Percentiles rank a stretch among this genome's conserved stretches.
Evolutionary conservation across 2,113 vertebrate species (phyloP).

Genomic region (Anser cygnoides): DNA sequence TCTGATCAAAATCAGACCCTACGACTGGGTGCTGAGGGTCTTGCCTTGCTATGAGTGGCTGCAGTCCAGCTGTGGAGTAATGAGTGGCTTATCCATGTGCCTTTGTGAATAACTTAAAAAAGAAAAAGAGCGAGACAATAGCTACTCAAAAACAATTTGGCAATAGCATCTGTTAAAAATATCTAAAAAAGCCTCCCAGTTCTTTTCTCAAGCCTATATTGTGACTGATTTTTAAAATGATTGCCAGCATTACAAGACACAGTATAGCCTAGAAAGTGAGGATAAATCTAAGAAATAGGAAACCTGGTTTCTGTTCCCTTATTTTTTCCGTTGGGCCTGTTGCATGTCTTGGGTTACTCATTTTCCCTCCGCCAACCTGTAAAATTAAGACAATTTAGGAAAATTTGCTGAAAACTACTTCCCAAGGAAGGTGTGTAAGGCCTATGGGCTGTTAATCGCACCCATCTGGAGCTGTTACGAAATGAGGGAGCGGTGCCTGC

Average conservation of each 20-base stretch:
- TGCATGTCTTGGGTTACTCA: background rate
- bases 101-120: background rate
- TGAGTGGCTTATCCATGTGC: background rate
- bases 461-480: constrained; percentile 15
- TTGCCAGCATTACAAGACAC: background rate
- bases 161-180: no score
- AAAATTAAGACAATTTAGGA: constrained; percentile 26
- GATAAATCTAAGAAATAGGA: background rate
- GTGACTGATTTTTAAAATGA: background rate
- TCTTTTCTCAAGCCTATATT: background rate
- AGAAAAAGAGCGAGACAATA: no score
- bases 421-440: constrained; percentile 13
- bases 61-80: background rate
- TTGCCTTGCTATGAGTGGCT: background rate
- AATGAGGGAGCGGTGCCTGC: background rate
- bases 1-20: no score
- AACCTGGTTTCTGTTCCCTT: background rate
- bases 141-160: no score
- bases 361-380: constrained; percentile 4
- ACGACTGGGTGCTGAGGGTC: background rate
- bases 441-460: background rate
- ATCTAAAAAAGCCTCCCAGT: background rate
- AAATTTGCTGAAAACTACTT: constrained; percentile 16
- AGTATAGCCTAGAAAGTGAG: background rate
- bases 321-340: background rate